phyloP scores from a whole-genome alignment of 2,113 vertebrate species.

The Paralichthys olivaceus region DNA sequence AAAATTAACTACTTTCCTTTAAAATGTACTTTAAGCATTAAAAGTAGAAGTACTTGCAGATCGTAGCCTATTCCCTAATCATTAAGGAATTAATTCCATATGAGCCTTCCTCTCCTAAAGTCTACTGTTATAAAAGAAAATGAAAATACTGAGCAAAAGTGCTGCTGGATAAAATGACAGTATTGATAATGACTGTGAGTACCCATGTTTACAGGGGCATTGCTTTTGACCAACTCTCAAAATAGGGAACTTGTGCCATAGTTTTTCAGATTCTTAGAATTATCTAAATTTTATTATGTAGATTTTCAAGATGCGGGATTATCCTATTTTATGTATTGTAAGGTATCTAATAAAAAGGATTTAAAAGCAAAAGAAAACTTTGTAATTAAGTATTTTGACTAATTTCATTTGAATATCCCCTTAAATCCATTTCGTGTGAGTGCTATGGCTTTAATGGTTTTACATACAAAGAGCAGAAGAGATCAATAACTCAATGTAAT shows the following conservation, averaged over 20 bases:
- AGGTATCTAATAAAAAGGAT: not conserved
- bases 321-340: too few relatives aligned
- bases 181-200: not conserved
- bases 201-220: too few relatives aligned
- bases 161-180: slow-evolving; percentile 1
- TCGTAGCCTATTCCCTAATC: too few relatives aligned
- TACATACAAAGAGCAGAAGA: slow-evolving; percentile 3
- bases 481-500: slow-evolving; percentile 1
- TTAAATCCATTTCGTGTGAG: slow-evolving; percentile 37
- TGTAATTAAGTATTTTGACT: slow-evolving; percentile 51
- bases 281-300: too few relatives aligned
- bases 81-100: too few relatives aligned
- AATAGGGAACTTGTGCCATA: too few relatives aligned
- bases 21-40: too few relatives aligned
- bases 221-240: too few relatives aligned
- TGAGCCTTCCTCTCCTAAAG: not conserved
- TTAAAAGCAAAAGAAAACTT: slow-evolving; percentile 33
- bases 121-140: slow-evolving; percentile 20
- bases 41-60: too few relatives aligned
- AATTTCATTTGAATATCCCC: slow-evolving; percentile 43
- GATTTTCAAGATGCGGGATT: too few relatives aligned
- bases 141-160: slow-evolving; percentile 10
- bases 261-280: too few relatives aligned
- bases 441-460: slow-evolving; percentile 44
- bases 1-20: too few relatives aligned